Conservation (phyloP, 1,140 invertebrate genomes). For the Tetragnatha versicolor region DNA sequence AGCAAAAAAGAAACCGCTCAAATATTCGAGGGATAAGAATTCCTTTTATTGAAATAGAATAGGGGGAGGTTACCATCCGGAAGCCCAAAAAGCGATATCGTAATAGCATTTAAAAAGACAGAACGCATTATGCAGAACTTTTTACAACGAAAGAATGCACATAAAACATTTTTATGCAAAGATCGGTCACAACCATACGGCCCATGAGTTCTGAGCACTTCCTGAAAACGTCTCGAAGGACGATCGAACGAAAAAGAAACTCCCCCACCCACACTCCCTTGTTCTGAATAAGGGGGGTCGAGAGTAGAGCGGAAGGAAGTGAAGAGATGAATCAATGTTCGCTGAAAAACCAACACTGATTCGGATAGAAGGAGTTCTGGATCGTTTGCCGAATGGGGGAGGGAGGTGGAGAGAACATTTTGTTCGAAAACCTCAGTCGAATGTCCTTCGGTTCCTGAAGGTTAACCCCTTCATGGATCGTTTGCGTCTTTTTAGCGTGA, state of each 20-base stretch:
- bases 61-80: background rate
- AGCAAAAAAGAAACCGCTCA: background rate
- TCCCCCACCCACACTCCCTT: background rate
- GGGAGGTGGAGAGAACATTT: background rate
- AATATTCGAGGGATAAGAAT: background rate
- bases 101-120: constrained; percentile 55
- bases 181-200: background rate
- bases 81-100: constrained; percentile 44
- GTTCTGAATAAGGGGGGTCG: background rate
- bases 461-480: background rate
- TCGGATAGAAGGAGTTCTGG: constrained; percentile 16
- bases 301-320: background rate
- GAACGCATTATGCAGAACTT: constrained; percentile 50
- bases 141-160: constrained; percentile 15
- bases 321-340: constrained; percentile 34
- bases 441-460: background rate
- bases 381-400: background rate
- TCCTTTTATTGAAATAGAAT: background rate
- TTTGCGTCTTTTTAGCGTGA: background rate
- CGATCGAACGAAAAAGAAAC: background rate
- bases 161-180: constrained; percentile 53
- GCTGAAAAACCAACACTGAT: constrained; percentile 20
- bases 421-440: background rate
- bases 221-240: constrained; percentile 1
- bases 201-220: constrained; percentile 3